A percentile compares a stretch with the other conserved stretches of the same genome.
Evolutionary conservation across 1,140 invertebrate species (phyloP).

Genomic region (Conus betulinus): DNA sequence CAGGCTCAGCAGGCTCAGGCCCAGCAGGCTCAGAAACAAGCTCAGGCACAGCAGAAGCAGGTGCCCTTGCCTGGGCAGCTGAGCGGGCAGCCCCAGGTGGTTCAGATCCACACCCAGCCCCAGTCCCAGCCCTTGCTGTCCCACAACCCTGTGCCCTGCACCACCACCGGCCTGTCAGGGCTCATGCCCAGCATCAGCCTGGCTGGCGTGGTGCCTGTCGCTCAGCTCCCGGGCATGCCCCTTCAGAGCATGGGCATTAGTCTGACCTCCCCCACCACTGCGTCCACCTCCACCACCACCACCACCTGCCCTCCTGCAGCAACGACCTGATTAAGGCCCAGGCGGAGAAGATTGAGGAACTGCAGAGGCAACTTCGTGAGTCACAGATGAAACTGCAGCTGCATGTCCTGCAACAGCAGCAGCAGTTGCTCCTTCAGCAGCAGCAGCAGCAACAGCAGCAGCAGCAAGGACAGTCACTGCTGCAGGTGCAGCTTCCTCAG

Average conservation of each 20-base stretch:
- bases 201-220: neutral
- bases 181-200: neutral
- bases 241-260: constrained; percentile 6
- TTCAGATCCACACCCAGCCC: constrained; percentile 40
- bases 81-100: constrained; percentile 29
- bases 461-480: constrained; percentile 31
- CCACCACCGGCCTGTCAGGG: neutral
- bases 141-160: neutral
- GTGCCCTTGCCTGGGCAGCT: constrained; percentile 18
- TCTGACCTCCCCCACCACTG: neutral
- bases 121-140: neutral
- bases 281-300: neutral
- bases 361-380: constrained; percentile 85
- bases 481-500: constrained; percentile 71
- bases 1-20: constrained; percentile 65
- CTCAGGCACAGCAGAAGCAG: constrained; percentile 81
- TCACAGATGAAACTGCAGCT: constrained; percentile 67
- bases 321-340: constrained; percentile 48
- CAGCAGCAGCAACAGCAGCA: constrained; percentile 46
- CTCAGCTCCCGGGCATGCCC: constrained; percentile 1
- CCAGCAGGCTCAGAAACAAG: constrained; percentile 77
- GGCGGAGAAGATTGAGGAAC: constrained; percentile 84
- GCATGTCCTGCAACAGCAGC: constrained; percentile 59
- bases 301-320: neutral
- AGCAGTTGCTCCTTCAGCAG: constrained; percentile 50